Conservation (phyloP, 2,888 invertebrate genomes). For the Standfussiana lucernea region DNA sequence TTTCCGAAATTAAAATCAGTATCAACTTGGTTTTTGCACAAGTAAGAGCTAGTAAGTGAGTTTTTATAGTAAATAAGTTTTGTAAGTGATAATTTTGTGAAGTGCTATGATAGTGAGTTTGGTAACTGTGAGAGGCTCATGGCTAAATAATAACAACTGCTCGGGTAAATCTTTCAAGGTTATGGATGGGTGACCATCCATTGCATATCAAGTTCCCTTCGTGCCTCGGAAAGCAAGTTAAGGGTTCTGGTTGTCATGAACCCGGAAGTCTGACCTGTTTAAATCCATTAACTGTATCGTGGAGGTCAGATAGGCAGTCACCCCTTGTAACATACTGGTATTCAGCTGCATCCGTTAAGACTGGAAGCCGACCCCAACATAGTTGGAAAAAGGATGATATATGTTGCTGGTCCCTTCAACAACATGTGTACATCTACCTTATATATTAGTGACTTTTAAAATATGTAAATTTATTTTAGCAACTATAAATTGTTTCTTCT, state of each 20-base stretch:
- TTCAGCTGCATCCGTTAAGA: neutral
- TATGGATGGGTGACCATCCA: neutral
- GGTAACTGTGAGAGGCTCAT: neutral
- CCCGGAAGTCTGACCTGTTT: neutral
- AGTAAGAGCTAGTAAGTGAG: neutral
- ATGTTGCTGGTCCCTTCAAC: no score
- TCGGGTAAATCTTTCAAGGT: neutral
- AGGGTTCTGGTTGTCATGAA: neutral
- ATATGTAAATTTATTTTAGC: neutral
- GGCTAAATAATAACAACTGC: neutral
- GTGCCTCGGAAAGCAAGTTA: no score
- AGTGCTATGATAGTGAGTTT: neutral
- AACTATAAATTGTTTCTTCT: neutral
- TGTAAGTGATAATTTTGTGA: neutral
- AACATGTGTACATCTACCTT: no score
- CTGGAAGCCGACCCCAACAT: no score
- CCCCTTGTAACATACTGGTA: neutral
- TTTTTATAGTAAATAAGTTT: neutral
- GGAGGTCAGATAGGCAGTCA: neutral
- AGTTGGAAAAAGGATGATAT: neutral
- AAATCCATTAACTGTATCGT: neutral
- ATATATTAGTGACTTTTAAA: neutral
- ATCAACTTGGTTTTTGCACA: slow-evolving; percentile 3
- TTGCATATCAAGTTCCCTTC: neutral
- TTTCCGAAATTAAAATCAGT: slow-evolving; percentile 59